Conservation (phyloP, 23 tunicate species). For the Corella eumyota region DNA sequence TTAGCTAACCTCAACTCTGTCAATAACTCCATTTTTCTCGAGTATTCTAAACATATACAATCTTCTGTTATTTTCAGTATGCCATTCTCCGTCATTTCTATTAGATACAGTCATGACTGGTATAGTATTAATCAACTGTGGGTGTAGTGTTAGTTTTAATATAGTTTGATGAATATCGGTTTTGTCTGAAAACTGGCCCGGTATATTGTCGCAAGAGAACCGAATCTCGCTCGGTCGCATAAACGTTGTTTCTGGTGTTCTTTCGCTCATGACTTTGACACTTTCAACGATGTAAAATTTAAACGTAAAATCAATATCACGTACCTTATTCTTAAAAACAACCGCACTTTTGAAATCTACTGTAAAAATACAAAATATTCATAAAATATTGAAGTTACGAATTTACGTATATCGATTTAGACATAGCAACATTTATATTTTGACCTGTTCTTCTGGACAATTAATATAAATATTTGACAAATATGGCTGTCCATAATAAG, state of each 20-base stretch:
- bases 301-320: no score
- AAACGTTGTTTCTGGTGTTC: slow-evolving; percentile 5
- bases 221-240: slow-evolving; percentile 37
- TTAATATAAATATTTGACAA: no score
- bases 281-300: no score
- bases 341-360: no score
- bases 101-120: slow-evolving; percentile 35
- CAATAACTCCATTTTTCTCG: slow-evolving; percentile 29
- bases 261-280: no score
- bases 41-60: slow-evolving; percentile 41
- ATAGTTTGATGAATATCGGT: slow-evolving; percentile 25
- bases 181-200: slow-evolving; percentile 18
- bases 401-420: no score
- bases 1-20: slow-evolving; percentile 24
- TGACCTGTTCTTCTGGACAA: no score
- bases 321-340: no score
- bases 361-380: no score
- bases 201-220: slow-evolving; percentile 30
- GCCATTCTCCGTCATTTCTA: slow-evolving; percentile 52
- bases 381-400: no score
- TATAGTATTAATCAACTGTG: slow-evolving; percentile 30
- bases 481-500: no score
- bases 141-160: slow-evolving; percentile 9
- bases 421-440: no score
- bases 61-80: slow-evolving; percentile 39